These are phyloP conservation scores for Microvelia longipes DNA, from an alignment of 1,140 invertebrate genomes.

Conservation along the genomic window DNA sequence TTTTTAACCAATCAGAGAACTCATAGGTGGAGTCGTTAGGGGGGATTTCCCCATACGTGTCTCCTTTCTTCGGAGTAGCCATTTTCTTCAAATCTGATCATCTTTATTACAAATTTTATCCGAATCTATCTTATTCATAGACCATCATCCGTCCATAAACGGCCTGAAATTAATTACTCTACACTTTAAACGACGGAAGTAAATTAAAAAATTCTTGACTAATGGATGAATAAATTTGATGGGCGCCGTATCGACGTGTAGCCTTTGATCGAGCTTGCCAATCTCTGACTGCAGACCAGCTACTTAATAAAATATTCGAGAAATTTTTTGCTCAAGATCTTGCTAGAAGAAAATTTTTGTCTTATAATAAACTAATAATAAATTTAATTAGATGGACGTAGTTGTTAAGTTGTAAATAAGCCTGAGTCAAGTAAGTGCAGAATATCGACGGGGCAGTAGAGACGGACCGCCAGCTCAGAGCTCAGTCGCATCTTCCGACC, in stretches of 20 bases:
- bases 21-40: neutral
- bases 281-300: too few species aligned
- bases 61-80: neutral
- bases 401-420: too few species aligned
- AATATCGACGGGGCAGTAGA: neutral
- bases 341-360: too few species aligned
- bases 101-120: conserved; percentile 28
- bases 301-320: too few species aligned
- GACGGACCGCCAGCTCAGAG: conserved; percentile 20
- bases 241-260: too few species aligned
- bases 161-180: conserved; percentile 23
- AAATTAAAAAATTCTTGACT: conserved; percentile 26
- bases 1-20: neutral
- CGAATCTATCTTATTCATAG: conserved; percentile 30
- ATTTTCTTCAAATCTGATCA: conserved; percentile 20
- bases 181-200: conserved; percentile 24
- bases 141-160: conserved; percentile 24
- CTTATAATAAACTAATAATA: too few species aligned
- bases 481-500: conserved; percentile 33
- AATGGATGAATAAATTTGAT: too few species aligned
- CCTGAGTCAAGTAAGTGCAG: neutral
- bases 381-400: too few species aligned
- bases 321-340: too few species aligned
- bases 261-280: too few species aligned
- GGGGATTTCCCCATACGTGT: neutral